Conservation (phyloP, 1,140 invertebrate species). For the Palaemon carinicauda region DNA sequence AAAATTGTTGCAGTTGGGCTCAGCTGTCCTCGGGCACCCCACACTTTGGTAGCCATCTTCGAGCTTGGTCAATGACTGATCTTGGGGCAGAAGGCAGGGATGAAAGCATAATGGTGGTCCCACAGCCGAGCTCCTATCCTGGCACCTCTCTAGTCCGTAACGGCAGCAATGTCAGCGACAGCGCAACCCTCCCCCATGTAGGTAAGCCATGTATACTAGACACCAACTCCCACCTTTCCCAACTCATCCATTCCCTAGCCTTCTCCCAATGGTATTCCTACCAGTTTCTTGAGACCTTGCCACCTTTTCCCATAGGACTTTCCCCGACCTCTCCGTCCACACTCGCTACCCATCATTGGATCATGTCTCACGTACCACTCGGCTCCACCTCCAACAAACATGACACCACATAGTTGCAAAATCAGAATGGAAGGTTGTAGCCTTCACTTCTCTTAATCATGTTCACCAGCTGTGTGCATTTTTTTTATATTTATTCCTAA, state of each 20-base stretch:
- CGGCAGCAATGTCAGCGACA: constrained; percentile 53
- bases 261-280: too few relatives aligned
- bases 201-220: constrained; percentile 50
- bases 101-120: background rate
- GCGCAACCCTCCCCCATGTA: constrained; percentile 49
- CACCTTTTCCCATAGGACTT: background rate
- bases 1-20: constrained; percentile 74
- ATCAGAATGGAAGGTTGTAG: background rate
- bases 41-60: constrained; percentile 18
- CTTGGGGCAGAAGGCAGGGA: background rate
- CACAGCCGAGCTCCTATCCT: constrained; percentile 25
- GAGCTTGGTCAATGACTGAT: constrained; percentile 54
- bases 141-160: constrained; percentile 40
- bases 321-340: background rate
- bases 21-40: constrained; percentile 61
- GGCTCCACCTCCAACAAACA: background rate
- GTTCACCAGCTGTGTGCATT: too few relatives aligned
- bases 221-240: background rate
- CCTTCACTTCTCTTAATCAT: too few relatives aligned
- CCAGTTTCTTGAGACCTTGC: background rate
- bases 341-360: background rate
- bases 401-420: background rate
- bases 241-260: background rate
- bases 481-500: too few relatives aligned
- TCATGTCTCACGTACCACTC: background rate